Evolutionary conservation across 2,113 vertebrate species (phyloP), one percentile per base, ranked within the genome.

Genomic region (Heteronetta atricapilla): DNA sequence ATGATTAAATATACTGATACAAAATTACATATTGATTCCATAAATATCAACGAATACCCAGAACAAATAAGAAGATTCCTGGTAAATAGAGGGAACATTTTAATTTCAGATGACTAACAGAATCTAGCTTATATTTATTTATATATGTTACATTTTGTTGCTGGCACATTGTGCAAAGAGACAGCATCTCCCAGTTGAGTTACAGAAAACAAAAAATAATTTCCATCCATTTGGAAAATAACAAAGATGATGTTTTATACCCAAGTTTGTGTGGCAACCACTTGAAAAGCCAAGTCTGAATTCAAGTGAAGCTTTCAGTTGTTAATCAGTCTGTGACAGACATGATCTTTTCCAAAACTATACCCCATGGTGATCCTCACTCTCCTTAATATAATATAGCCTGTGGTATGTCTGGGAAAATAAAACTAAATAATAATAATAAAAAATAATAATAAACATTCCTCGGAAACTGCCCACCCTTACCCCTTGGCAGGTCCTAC

Each of bases 1-100:
- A 97, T 96, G 96, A 97, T 98, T 98, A 98, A 98, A 96, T 94
- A 92, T 85, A 92, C 91, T 89, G 91, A 96, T 94, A 94, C 68
- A 83, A 96, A 97, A 98, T 97, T 97, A 94, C 92, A 89, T 97
- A 98, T 97, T 97, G 97, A 98, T 98, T 96, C 85, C 91, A 97
- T 97, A 98, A 98, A 97, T 98, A 98, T 97, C 95, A 95, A 42
- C 5, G 26, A 67, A 94, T 72, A n/a, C 23, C 80, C 88, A 95
- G 95, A 97, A 96, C 78, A 96, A 96, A 96, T 90, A 94, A 95
- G 91, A 96, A 96, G 31, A 96, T 90, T 94, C 64, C 58, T 94
- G 63, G 46, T 94, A 95, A 96, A 67, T 79, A 91, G 84, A 94
- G 91, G 86, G 48, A 96, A 40, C 11, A 81, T 86, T 97, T 97